Evolutionary conservation across 1,140 invertebrate genomes (phyloP).

Genomic region (Papilio helenus): DNA sequence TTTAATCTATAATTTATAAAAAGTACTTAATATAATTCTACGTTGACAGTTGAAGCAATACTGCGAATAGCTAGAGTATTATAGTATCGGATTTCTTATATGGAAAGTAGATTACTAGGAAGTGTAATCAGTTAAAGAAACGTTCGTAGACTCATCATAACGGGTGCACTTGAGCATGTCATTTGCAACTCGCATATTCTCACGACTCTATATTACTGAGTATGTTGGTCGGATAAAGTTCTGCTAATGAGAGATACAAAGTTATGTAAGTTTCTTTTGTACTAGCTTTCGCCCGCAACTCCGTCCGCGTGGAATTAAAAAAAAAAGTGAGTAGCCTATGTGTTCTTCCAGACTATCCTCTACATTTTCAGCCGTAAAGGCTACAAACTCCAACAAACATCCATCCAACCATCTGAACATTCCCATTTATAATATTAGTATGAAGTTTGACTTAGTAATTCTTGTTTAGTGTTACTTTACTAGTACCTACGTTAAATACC

Average conservation of each 20-base stretch:
- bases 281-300: no score
- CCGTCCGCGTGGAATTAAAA: no score
- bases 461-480: no score
- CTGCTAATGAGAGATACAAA: background rate
- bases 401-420: no score
- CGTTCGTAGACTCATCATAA: constrained; percentile 44
- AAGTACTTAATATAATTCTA: background rate
- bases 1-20: background rate
- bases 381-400: no score
- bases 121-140: constrained; percentile 17
- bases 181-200: constrained; percentile 26
- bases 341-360: no score
- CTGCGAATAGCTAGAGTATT: background rate
- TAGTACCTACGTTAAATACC: no score
- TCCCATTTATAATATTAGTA: no score
- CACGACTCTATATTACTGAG: background rate
- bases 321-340: no score
- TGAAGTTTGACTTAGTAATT: no score
- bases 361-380: no score
- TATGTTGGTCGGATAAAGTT: background rate
- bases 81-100: constrained; percentile 27
- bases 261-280: no score
- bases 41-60: background rate
- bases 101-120: constrained; percentile 27
- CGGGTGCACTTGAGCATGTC: constrained; percentile 43